Evolutionary conservation across 1,140 invertebrate species (phyloP).

Genomic region (Gonioctena quinquepunctata): DNA sequence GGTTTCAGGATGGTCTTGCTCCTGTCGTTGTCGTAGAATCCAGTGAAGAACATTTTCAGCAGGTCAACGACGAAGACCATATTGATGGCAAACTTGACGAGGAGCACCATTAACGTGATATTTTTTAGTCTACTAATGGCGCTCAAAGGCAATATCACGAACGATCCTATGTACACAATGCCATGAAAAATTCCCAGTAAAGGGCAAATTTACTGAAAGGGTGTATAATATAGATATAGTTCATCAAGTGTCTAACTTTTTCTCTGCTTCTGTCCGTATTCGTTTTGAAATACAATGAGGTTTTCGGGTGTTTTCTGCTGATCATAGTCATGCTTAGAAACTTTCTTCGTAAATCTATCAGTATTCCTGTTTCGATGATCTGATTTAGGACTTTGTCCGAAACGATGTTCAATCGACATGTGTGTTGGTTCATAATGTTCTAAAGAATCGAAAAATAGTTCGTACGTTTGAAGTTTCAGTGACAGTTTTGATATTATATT

Average conservation of each 20-base stretch:
- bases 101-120: not conserved
- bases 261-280: constrained; percentile 26
- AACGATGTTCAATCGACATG: not conserved
- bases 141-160: not conserved
- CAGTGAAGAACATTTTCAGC: constrained; percentile 17
- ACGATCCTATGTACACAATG: not conserved
- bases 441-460: too few species aligned
- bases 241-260: constrained; percentile 21
- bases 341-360: constrained; percentile 28
- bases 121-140: not conserved
- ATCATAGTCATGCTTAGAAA: constrained; percentile 25
- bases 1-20: constrained; percentile 14
- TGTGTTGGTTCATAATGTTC: not conserved
- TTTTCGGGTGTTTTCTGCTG: constrained; percentile 26
- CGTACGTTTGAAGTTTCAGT: too few species aligned
- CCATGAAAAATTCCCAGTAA: not conserved
- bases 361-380: constrained; percentile 30
- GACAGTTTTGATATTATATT: too few species aligned
- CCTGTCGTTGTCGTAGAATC: constrained; percentile 13
- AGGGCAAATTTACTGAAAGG: constrained; percentile 24
- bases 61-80: not conserved
- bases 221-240: constrained; percentile 24
- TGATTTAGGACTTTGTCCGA: not conserved
- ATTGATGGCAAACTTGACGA: not conserved
- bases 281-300: constrained; percentile 28